Evolutionary conservation across 2,888 invertebrate species (phyloP).

Genomic region (Acleris sparsana): DNA sequence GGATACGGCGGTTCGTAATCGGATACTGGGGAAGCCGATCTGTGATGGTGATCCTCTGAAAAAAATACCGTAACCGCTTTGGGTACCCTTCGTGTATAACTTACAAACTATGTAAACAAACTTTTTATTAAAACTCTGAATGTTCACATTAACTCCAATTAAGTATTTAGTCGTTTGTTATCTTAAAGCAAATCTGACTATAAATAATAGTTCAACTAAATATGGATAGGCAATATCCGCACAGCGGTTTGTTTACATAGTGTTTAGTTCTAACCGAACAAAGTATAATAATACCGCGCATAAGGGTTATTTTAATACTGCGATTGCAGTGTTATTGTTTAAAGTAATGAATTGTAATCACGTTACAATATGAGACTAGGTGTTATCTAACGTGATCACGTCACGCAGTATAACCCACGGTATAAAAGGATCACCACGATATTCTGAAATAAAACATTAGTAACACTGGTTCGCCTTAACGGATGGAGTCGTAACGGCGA

Average conservation of each 20-base stretch:
- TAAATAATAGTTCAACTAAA: too few relatives aligned
- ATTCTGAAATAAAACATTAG: too few relatives aligned
- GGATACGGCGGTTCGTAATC: background rate
- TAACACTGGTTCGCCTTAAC: too few relatives aligned
- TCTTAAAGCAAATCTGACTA: too few relatives aligned
- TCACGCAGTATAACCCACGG: conserved; percentile 10
- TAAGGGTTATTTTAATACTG: background rate
- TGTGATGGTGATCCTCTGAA: conserved; percentile 3
- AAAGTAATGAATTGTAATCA: conserved; percentile 5
- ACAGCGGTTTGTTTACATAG: background rate
- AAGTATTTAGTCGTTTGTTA: too few relatives aligned
- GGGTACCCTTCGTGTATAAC: too few relatives aligned
- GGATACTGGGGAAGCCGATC: background rate
- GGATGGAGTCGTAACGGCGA: too few relatives aligned
- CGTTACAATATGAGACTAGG: conserved; percentile 14
- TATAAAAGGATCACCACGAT: too few relatives aligned
- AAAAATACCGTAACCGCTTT: conserved; percentile 6
- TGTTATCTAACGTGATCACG: conserved; percentile 13
- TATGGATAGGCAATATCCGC: too few relatives aligned
- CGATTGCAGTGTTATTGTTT: conserved; percentile 8
- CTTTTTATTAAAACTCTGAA: too few relatives aligned
- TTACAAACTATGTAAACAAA: background rate
- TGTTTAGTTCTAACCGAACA: background rate
- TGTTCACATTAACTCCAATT: too few relatives aligned
- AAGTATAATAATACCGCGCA: background rate